These are phyloP conservation scores for Chalcosyrphus nemorum DNA, from an alignment of 2,888 invertebrate species.

Conservation along the genomic window DNA sequence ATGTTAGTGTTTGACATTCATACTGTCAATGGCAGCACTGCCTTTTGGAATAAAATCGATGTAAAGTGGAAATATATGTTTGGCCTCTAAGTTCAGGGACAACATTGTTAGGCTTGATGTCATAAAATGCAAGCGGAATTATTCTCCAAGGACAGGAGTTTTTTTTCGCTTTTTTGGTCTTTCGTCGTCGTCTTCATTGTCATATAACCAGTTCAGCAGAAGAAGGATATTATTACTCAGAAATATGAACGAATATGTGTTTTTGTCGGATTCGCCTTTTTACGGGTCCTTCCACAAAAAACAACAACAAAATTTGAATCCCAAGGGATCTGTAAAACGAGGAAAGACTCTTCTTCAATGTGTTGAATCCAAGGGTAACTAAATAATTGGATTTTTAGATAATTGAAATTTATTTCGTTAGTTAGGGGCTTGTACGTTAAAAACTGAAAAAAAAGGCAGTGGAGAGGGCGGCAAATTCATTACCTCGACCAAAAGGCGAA, in stretches of 20 bases:
- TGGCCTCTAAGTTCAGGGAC: constrained; percentile 50
- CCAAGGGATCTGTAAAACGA: background rate
- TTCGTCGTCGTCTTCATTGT: too few species aligned
- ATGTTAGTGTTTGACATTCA: too few species aligned
- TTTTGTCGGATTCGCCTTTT: background rate
- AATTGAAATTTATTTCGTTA: constrained; percentile 64
- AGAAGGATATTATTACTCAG: constrained; percentile 10
- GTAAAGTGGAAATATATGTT: background rate
- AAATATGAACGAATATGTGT: constrained; percentile 10
- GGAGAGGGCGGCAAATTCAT: constrained; percentile 9
- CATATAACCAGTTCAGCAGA: background rate
- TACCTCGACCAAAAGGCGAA: background rate
- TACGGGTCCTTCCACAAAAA: background rate
- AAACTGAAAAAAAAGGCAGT: background rate
- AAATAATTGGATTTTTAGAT: constrained; percentile 54
- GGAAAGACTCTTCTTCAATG: background rate
- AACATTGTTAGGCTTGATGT: constrained; percentile 39
- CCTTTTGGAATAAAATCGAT: background rate
- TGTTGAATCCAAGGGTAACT: constrained; percentile 17
- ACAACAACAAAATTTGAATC: background rate
- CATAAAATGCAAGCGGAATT: constrained; percentile 43
- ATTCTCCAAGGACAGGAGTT: constrained; percentile 45
- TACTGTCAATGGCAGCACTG: constrained; percentile 4
- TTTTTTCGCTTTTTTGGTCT: too few species aligned
- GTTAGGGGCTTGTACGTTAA: background rate